phyloP scores from a whole-genome alignment of 1,140 invertebrate genomes.

The Eubasilissa regina region DNA sequence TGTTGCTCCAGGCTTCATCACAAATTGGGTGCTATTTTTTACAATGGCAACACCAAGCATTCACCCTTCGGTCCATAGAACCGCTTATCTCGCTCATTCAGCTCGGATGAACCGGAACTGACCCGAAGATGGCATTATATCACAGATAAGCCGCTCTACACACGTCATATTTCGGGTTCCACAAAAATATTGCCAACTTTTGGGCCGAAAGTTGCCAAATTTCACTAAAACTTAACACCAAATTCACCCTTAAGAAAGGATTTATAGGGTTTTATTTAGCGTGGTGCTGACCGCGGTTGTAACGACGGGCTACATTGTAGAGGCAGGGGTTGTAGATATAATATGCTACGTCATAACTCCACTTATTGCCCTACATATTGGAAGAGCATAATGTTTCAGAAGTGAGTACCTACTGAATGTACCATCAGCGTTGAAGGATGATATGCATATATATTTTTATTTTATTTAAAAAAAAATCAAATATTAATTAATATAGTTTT shows the following conservation, averaged over 20 bases:
- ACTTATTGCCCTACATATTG: slow-evolving; percentile 61
- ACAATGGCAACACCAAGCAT: slow-evolving; percentile 22
- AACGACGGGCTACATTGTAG: not conserved
- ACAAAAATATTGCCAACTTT: slow-evolving; percentile 49
- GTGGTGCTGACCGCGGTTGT: not conserved
- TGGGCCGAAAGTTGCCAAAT: slow-evolving; percentile 8
- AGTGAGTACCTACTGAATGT: slow-evolving; percentile 29
- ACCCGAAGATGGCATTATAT: slow-evolving; percentile 59
- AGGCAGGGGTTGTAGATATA: slow-evolving; percentile 47
- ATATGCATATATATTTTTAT: too few relatives aligned
- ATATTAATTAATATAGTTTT: not conserved
- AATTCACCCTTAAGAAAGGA: slow-evolving; percentile 8
- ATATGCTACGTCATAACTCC: slow-evolving; percentile 60
- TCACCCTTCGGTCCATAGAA: slow-evolving; percentile 41
- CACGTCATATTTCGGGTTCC: slow-evolving; percentile 58
- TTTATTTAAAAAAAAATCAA: too few relatives aligned
- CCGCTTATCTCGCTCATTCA: slow-evolving; percentile 58
- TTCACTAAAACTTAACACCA: not conserved
- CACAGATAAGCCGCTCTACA: slow-evolving; percentile 57
- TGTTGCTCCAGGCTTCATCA: not conserved
- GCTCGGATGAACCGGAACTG: slow-evolving; percentile 58
- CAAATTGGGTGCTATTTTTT: slow-evolving; percentile 42
- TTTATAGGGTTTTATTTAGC: slow-evolving; percentile 8
- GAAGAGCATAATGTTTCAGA: slow-evolving; percentile 52
- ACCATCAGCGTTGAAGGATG: slow-evolving; percentile 9